Percentiles rank a stretch among this genome's conserved stretches.
phyloP scores from a whole-genome alignment of 1,140 invertebrate genomes.

The Drosophila sulfurigaster region DNA sequence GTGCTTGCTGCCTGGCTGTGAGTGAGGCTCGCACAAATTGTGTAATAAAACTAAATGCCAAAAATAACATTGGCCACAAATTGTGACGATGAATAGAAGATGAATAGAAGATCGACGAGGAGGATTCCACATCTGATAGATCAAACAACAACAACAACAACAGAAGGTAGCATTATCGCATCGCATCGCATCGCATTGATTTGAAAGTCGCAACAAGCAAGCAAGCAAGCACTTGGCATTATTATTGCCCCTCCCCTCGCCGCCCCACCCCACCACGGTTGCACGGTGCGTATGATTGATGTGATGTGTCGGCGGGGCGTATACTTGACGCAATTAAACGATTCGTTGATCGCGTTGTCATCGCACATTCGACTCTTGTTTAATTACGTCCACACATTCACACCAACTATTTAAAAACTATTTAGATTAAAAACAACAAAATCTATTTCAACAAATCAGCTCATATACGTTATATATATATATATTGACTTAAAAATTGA shows the following conservation, averaged over 20 bases:
- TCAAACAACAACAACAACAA: neutral
- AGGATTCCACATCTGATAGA: neutral
- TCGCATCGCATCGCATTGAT: neutral
- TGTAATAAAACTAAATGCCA: slow-evolving; percentile 56
- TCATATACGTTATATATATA: neutral
- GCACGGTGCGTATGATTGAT: slow-evolving; percentile 25
- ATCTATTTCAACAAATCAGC: slow-evolving; percentile 1
- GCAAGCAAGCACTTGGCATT: neutral
- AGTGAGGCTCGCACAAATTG: slow-evolving; percentile 38
- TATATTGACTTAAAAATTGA: neutral
- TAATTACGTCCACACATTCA: neutral
- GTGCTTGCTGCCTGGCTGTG: neutral
- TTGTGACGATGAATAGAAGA: no score
- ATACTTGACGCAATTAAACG: slow-evolving; percentile 17
- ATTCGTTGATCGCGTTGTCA: neutral
- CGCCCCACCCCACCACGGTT: neutral
- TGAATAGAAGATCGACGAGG: neutral
- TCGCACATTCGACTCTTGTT: neutral
- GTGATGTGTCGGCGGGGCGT: neutral
- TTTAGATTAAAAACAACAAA: neutral
- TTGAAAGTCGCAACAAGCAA: neutral
- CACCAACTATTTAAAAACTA: neutral
- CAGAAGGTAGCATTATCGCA: neutral
- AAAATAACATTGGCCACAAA: slow-evolving; percentile 31
- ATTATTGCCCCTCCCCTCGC: neutral